Conservation (phyloP, 2,113 vertebrate genomes). For the Callospermophilus lateralis region DNA sequence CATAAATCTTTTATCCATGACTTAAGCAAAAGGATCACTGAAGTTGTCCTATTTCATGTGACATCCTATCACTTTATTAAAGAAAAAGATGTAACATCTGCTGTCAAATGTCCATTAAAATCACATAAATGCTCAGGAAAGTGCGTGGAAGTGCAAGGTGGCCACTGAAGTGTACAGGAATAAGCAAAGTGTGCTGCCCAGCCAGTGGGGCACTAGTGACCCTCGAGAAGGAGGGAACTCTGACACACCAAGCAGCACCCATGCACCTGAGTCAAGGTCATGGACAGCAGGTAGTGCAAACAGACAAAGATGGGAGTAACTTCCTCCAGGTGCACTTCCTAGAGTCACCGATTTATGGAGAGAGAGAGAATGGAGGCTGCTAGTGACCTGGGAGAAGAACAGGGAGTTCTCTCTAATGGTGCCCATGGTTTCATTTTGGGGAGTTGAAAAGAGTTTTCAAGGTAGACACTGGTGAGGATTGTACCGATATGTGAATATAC, state of each 20-base stretch:
- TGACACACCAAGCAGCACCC: too few relatives aligned
- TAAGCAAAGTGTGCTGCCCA: neutral
- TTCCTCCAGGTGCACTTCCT: neutral
- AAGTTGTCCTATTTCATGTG: neutral
- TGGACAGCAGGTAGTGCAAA: too few relatives aligned
- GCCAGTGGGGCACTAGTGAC: neutral
- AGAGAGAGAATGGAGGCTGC: neutral
- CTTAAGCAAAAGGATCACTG: neutral
- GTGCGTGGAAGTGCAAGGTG: neutral
- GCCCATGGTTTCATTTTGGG: neutral
- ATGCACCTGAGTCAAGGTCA: too few relatives aligned
- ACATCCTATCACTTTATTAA: neutral
- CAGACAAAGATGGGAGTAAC: too few relatives aligned
- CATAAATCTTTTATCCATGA: neutral
- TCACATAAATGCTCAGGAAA: neutral
- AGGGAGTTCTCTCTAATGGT: too few relatives aligned
- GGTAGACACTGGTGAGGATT: neutral
- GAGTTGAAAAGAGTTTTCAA: neutral
- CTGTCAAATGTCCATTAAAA: neutral
- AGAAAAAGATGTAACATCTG: neutral
- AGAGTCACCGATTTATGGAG: neutral
- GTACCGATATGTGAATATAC: too few relatives aligned
- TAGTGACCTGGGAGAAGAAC: rapidly evolving
- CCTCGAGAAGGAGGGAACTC: neutral
- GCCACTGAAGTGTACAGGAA: neutral